A percentile compares a stretch with the other conserved stretches of the same genome.
Conservation (phyloP, 1,140 invertebrate species). For the Tetramorium alpestre region DNA sequence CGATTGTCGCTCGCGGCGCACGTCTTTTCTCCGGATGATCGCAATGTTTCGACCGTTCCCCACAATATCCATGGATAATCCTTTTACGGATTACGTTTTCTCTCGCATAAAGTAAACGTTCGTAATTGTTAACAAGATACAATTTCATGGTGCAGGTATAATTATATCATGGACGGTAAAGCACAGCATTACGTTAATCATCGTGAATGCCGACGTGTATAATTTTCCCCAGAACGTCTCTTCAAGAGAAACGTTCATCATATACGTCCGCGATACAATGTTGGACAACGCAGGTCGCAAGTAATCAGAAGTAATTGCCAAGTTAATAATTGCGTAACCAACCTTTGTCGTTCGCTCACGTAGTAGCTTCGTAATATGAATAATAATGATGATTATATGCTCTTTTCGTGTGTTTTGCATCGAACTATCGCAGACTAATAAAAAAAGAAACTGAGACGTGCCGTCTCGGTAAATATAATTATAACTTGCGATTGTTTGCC, state of each 20-base stretch:
- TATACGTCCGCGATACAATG: background rate
- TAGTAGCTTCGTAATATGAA: background rate
- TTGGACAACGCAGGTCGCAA: background rate
- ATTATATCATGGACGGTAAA: slow-evolving; percentile 39
- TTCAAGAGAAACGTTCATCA: background rate
- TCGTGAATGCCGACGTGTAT: background rate
- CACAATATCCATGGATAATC: background rate
- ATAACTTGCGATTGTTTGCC: background rate
- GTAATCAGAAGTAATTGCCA: slow-evolving; percentile 42
- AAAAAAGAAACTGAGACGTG: background rate
- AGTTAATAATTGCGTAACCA: slow-evolving; percentile 40
- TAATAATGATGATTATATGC: slow-evolving; percentile 25
- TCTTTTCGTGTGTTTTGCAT: background rate
- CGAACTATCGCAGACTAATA: background rate
- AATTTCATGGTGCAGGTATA: slow-evolving; percentile 19
- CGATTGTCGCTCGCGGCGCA: slow-evolving; percentile 17
- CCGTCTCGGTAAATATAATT: background rate
- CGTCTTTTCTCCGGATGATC: background rate
- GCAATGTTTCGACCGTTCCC: background rate
- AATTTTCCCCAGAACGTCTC: slow-evolving; percentile 39
- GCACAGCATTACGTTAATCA: slow-evolving; percentile 34
- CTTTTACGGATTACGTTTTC: background rate
- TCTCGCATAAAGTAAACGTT: slow-evolving; percentile 25
- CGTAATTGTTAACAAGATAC: slow-evolving; percentile 14
- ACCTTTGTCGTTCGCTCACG: background rate